A percentile compares a stretch with the other conserved stretches of the same genome.
phyloP scores from a whole-genome alignment of 2,888 invertebrate species.

The Trisateles emortualis region DNA sequence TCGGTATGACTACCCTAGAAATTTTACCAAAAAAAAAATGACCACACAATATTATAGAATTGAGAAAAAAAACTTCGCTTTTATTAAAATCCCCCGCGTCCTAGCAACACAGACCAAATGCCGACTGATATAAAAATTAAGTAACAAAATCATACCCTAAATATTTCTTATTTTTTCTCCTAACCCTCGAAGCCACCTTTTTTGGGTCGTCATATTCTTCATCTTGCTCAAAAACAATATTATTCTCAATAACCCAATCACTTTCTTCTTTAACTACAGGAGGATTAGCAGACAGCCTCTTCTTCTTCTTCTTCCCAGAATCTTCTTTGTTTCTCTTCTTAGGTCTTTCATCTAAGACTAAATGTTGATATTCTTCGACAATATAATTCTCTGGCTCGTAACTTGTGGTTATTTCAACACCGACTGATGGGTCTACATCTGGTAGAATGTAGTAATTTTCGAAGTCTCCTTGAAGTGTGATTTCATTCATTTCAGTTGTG shows the following conservation, averaged over 20 bases:
- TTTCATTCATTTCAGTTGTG: constrained; percentile 77
- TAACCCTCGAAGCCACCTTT: constrained; percentile 69
- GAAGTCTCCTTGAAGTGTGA: constrained; percentile 75
- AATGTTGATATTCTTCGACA: constrained; percentile 74
- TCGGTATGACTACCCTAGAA: too few relatives aligned
- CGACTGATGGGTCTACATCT: constrained; percentile 77
- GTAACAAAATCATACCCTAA: constrained; percentile 80
- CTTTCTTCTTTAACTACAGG: constrained; percentile 57
- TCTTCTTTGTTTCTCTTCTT: constrained; percentile 66
- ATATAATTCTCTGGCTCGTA: constrained; percentile 80
- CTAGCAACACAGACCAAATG: constrained; percentile 33
- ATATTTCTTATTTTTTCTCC: constrained; percentile 84
- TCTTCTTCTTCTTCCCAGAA: constrained; percentile 63
- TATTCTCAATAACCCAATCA: constrained; percentile 77
- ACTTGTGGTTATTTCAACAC: constrained; percentile 78
- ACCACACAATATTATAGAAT: too few relatives aligned
- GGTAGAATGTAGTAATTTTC: constrained; percentile 83
- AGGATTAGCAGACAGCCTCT: constrained; percentile 41
- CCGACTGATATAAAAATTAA: constrained; percentile 83
- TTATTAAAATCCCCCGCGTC: neutral
- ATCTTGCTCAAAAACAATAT: constrained; percentile 69
- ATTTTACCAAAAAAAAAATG: too few relatives aligned
- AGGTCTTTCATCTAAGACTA: constrained; percentile 72
- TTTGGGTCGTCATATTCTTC: constrained; percentile 73
- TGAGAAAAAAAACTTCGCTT: neutral